Evolutionary conservation across 1,140 invertebrate genomes (phyloP).

Genomic region (Babylonia areolata): DNA sequence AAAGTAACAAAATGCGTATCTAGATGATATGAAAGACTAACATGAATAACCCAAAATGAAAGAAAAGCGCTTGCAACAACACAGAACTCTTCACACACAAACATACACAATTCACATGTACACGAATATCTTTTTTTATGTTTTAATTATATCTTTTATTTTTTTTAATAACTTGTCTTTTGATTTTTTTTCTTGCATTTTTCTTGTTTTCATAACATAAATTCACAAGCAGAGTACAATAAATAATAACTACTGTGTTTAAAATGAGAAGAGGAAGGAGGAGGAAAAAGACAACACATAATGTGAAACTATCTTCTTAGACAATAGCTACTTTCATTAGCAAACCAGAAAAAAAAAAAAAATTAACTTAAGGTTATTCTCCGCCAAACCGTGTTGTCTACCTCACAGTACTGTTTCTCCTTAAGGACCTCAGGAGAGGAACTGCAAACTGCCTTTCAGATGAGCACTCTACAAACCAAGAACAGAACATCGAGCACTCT

Average conservation of each 20-base stretch:
- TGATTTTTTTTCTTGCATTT: not conserved
- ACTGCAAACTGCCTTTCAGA: not conserved
- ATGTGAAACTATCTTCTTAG: too few species aligned
- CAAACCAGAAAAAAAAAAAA: not conserved
- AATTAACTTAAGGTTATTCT: not conserved
- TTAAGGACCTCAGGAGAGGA: not conserved
- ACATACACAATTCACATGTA: not conserved
- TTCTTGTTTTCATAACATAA: not conserved
- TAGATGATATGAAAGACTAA: slow-evolving; percentile 1
- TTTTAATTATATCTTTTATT: slow-evolving; percentile 28
- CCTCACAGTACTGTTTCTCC: not conserved
- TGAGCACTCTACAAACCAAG: not conserved
- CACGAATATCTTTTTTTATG: slow-evolving; percentile 23
- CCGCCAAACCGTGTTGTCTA: not conserved
- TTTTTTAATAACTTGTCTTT: not conserved
- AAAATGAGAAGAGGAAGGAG: too few species aligned
- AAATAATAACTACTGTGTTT: too few species aligned
- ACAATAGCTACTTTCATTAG: too few species aligned
- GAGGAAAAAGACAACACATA: too few species aligned
- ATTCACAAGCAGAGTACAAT: too few species aligned
- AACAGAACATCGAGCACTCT: too few species aligned
- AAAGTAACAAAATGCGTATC: not conserved
- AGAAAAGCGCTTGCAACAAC: not conserved
- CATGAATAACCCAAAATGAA: not conserved
- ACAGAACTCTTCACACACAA: not conserved